Evolutionary conservation across 2,113 vertebrate species (phyloP).

Genomic region (Mungos mungo): DNA sequence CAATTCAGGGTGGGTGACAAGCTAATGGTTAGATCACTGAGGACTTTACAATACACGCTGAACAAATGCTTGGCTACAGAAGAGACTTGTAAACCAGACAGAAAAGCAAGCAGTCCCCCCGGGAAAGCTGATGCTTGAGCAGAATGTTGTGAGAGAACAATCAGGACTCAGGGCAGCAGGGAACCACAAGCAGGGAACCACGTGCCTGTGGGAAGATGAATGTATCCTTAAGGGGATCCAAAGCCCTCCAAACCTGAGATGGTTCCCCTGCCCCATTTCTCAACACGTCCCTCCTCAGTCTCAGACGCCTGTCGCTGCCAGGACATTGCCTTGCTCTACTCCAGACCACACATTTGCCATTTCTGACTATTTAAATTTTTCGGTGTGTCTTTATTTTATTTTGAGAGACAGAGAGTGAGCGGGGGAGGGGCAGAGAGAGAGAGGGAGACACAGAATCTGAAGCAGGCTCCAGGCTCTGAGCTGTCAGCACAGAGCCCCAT

Average conservation of each 20-base stretch:
- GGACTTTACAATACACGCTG: background rate
- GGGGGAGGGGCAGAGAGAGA: too few species aligned
- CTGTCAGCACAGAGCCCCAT: too few species aligned
- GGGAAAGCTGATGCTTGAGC: background rate
- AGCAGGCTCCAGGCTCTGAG: too few species aligned
- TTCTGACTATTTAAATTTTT: background rate
- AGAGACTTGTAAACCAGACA: background rate
- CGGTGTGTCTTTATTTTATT: too few species aligned
- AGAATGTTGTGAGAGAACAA: background rate
- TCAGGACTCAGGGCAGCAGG: background rate
- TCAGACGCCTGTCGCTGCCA: background rate
- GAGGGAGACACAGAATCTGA: too few species aligned
- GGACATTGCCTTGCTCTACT: rapidly evolving
- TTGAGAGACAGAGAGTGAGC: too few species aligned
- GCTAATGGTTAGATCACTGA: background rate
- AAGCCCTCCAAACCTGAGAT: background rate
- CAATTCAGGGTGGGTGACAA: background rate
- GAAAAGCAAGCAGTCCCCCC: background rate
- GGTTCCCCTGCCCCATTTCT: background rate
- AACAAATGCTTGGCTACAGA: background rate
- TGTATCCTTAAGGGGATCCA: too few species aligned
- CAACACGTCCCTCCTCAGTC: rapidly evolving
- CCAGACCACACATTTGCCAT: background rate
- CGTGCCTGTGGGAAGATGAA: background rate
- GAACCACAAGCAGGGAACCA: background rate